Base-by-base conservation (phyloP, 2,888 invertebrate genomes). In the Antitype chi region DNA sequence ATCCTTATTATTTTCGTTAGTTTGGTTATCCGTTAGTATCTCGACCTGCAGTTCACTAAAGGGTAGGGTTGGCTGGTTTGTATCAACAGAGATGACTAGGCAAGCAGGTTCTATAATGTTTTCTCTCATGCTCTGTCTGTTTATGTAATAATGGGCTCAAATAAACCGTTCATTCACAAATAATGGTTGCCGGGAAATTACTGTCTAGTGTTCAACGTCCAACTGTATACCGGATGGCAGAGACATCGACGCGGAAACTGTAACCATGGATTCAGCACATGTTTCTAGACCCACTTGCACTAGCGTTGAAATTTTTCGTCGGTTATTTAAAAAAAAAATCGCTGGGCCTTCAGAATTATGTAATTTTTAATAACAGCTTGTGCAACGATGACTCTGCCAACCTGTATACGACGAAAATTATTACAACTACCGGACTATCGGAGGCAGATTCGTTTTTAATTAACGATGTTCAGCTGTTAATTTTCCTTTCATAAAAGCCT, bases 71-170 rank as follows among this genome's bases (percentile, higher is more conserved):
- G 11, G 13, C 81, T 57, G 5, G 38, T 52, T 15, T 74, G 7
- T n/a, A 32, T 64, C 20, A 64, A 81, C 52, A 64, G 23, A 74
- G 32, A 74, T 64, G 43, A 47, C 52, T 7, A 49, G 4, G 2
- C 23, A 52, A 25, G 2, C 57, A 32, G 74, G 17, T 78, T 32
- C 52, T n/a, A 64, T 25, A 57, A 43, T 64, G 8, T 74, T 81
- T 64, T 78, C 63, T 23, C 15, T 57, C 49, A 11, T 74, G n/a
- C 43, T 53, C n/a, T 17, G 13, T 17, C 32, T 57, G 49, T 43
- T 47, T 25, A 47, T 53, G 25, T 57, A 57, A 47, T 59, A 23
- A 73, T 73, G 28, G 15, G 5, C 63, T 52, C 17, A 53, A 76
- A 59, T 47, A 49, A 59, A 53, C 55, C 17, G 15, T 63, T 68